A percentile compares a stretch with the other conserved stretches of the same genome.
phyloP scores from a whole-genome alignment of 2,888 invertebrate species.

The Odontomyia ornata region DNA sequence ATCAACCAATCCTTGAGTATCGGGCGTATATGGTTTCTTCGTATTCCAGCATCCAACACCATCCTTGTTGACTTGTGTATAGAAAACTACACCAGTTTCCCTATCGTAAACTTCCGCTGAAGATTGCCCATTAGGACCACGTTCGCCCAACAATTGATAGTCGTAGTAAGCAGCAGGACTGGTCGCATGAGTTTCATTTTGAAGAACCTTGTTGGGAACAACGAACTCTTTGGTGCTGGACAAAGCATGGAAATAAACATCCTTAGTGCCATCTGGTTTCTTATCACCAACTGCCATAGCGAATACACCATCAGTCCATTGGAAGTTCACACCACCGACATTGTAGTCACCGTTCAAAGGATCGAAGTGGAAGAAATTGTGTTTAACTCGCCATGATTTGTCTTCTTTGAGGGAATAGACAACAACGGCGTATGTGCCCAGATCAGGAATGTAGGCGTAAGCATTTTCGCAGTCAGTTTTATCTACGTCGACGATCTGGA shows the following conservation, averaged over 20 bases:
- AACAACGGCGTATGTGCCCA: constrained; percentile 78
- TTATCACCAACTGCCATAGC: constrained; percentile 74
- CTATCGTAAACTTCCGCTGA: constrained; percentile 78
- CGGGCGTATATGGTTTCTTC: constrained; percentile 70
- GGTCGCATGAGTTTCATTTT: constrained; percentile 76
- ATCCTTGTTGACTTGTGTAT: constrained; percentile 80
- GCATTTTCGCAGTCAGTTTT: constrained; percentile 77
- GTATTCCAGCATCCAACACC: constrained; percentile 85
- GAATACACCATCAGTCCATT: constrained; percentile 87
- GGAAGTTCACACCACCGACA: constrained; percentile 81
- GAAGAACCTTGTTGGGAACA: constrained; percentile 76
- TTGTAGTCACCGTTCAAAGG: constrained; percentile 80
- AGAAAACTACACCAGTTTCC: constrained; percentile 75
- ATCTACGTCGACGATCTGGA: constrained; percentile 75
- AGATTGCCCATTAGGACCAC: constrained; percentile 77
- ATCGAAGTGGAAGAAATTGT: constrained; percentile 86
- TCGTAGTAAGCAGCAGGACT: constrained; percentile 74
- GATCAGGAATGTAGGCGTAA: constrained; percentile 80
- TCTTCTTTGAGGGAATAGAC: constrained; percentile 79
- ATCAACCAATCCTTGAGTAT: constrained; percentile 74
- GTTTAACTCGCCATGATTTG: constrained; percentile 80
- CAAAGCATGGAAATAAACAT: constrained; percentile 83
- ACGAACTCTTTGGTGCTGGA: constrained; percentile 83
- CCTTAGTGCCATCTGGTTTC: constrained; percentile 69
- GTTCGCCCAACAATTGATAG: constrained; percentile 76